phyloP scores from a whole-genome alignment of 2,113 vertebrate genomes.

The Bos javanicus region DNA sequence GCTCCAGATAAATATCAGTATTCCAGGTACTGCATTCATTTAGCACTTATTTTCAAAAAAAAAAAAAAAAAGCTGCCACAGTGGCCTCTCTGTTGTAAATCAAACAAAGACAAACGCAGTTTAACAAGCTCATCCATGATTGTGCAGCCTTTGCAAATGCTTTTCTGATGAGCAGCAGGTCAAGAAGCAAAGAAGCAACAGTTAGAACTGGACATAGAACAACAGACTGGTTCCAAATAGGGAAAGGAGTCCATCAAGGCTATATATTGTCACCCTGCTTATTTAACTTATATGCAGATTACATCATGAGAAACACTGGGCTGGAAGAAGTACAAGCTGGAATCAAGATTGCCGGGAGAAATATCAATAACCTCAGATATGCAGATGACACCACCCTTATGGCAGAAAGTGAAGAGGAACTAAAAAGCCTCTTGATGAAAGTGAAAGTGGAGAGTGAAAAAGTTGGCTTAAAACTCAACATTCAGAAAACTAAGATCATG shows the following conservation, averaged over 20 bases:
- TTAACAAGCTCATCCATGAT: not conserved
- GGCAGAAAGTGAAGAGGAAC: not conserved
- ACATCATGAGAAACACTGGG: not conserved
- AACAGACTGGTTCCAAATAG: not conserved
- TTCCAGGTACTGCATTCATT: not conserved
- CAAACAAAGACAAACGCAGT: not conserved
- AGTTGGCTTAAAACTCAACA: not conserved
- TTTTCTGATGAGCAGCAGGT: not conserved
- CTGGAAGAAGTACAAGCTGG: not conserved
- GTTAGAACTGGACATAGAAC: not conserved
- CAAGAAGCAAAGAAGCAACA: not conserved
- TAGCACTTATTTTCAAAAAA: not conserved
- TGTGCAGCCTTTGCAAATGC: not conserved
- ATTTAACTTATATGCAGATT: not conserved
- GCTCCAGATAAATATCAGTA: not conserved
- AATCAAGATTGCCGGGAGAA: not conserved
- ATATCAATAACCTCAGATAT: not conserved
- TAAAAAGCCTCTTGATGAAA: not conserved
- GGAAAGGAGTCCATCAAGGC: not conserved
- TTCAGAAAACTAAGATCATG: not conserved
- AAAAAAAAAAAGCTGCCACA: not conserved
- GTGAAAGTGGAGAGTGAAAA: not conserved
- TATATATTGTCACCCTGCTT: not conserved
- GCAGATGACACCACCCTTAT: not conserved
- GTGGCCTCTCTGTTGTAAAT: not conserved